phyloP scores from a whole-genome alignment of 2,888 invertebrate species.

The Timema cristinae region DNA sequence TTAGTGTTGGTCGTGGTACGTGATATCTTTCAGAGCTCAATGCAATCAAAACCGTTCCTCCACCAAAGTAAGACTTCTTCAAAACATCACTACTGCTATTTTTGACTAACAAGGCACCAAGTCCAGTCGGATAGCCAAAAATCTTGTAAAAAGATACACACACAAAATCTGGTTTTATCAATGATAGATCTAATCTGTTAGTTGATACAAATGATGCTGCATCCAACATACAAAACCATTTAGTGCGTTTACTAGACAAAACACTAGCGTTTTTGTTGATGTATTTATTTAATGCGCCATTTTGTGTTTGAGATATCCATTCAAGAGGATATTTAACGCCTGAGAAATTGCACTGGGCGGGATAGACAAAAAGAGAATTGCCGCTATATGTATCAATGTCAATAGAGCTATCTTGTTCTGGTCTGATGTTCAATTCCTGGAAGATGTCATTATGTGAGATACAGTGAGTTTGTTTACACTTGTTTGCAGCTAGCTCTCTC shows the following conservation, averaged over 20 bases:
- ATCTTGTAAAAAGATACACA: slow-evolving; percentile 95
- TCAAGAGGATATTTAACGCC: slow-evolving; percentile 83
- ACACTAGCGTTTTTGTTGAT: background rate
- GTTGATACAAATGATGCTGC: slow-evolving; percentile 79
- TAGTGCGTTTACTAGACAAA: slow-evolving; percentile 38
- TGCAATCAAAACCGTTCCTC: slow-evolving; percentile 87
- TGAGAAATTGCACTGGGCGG: slow-evolving; percentile 94
- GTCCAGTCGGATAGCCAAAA: slow-evolving; percentile 92
- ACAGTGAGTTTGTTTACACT: slow-evolving; percentile 53
- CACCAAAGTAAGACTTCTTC: slow-evolving; percentile 80
- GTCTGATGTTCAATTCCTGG: slow-evolving; percentile 16
- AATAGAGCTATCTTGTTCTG: background rate
- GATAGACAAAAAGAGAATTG: slow-evolving; percentile 72
- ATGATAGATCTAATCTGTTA: slow-evolving; percentile 68
- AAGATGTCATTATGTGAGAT: slow-evolving; percentile 58
- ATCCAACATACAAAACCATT: slow-evolving; percentile 78
- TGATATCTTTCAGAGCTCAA: slow-evolving; percentile 68
- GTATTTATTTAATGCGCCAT: slow-evolving; percentile 50
- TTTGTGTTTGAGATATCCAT: slow-evolving; percentile 61
- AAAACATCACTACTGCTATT: slow-evolving; percentile 59
- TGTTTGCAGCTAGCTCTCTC: slow-evolving; percentile 66
- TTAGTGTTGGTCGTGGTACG: slow-evolving; percentile 60
- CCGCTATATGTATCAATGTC: slow-evolving; percentile 20
- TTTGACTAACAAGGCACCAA: slow-evolving; percentile 82
- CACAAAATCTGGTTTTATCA: slow-evolving; percentile 80